Conservation (phyloP, 2,797 vertebrate genomes). For the Okamejei kenojei region DNA sequence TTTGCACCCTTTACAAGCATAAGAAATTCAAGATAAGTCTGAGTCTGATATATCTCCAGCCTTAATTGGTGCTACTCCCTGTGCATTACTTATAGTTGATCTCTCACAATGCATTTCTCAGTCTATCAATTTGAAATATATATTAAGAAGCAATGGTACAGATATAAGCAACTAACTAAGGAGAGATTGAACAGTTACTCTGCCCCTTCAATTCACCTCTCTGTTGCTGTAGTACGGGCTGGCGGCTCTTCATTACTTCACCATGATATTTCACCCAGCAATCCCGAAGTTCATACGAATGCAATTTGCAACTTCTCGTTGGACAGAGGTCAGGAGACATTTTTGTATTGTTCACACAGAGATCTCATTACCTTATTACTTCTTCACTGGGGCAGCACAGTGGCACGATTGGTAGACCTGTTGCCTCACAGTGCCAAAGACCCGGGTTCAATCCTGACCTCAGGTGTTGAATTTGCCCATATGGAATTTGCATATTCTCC, state of each 20-base stretch:
- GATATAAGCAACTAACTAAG: too few relatives aligned
- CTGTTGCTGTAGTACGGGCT: neutral
- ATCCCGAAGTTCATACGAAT: neutral
- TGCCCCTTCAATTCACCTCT: neutral
- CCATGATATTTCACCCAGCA: neutral
- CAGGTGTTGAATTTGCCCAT: too few relatives aligned
- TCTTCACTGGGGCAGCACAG: neutral
- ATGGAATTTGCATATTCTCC: too few relatives aligned
- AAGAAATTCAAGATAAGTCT: neutral
- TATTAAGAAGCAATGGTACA: neutral
- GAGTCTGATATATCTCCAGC: neutral
- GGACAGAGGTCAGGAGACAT: too few relatives aligned
- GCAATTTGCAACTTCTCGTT: neutral
- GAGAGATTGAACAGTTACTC: neutral
- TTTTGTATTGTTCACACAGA: neutral
- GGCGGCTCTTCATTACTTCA: neutral
- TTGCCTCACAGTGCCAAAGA: too few relatives aligned
- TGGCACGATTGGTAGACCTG: too few relatives aligned
- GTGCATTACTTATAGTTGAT: too few relatives aligned
- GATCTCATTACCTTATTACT: neutral
- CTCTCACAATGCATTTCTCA: neutral
- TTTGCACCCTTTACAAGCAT: neutral
- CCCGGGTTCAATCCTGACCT: too few relatives aligned
- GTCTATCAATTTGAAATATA: neutral
- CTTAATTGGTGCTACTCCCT: neutral